These are phyloP conservation scores for Mythimna pallens DNA, from an alignment of 2,888 invertebrate species.

Conservation along the genomic window DNA sequence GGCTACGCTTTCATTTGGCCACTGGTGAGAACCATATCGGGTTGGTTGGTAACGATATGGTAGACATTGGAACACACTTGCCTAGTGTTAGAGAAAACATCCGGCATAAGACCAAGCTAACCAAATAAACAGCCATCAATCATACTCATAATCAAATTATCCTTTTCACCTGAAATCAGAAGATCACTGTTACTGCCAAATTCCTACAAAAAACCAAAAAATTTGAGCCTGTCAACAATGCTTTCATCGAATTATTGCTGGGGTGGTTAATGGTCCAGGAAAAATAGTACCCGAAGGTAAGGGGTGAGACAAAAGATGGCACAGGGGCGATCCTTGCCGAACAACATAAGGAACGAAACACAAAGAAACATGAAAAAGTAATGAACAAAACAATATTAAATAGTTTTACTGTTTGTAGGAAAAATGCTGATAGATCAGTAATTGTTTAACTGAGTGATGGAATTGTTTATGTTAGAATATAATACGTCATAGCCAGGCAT, in stretches of 20 bases:
- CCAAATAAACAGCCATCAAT: too few relatives aligned
- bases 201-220: slow-evolving; percentile 25
- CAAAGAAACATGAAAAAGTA: slow-evolving; percentile 40
- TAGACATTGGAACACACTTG: too few relatives aligned
- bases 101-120: too few relatives aligned
- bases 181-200: slow-evolving; percentile 8
- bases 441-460: slow-evolving; percentile 37
- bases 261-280: slow-evolving; percentile 65
- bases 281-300: slow-evolving; percentile 55
- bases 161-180: not conserved
- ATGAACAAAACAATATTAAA: slow-evolving; percentile 37
- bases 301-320: slow-evolving; percentile 62
- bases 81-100: too few relatives aligned
- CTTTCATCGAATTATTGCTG: slow-evolving; percentile 54
- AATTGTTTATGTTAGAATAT: slow-evolving; percentile 37
- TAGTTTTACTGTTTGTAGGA: slow-evolving; percentile 43
- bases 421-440: slow-evolving; percentile 25
- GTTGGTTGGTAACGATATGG: too few relatives aligned
- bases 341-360: slow-evolving; percentile 40
- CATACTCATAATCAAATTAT: too few relatives aligned
- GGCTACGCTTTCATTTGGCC: too few relatives aligned
- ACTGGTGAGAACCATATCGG: too few relatives aligned
- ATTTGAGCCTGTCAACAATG: slow-evolving; percentile 51
- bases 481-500: slow-evolving; percentile 31
- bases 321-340: slow-evolving; percentile 46